Base-by-base conservation (phyloP, 2,888 invertebrate genomes). In the Coleophora flavipennella region DNA sequence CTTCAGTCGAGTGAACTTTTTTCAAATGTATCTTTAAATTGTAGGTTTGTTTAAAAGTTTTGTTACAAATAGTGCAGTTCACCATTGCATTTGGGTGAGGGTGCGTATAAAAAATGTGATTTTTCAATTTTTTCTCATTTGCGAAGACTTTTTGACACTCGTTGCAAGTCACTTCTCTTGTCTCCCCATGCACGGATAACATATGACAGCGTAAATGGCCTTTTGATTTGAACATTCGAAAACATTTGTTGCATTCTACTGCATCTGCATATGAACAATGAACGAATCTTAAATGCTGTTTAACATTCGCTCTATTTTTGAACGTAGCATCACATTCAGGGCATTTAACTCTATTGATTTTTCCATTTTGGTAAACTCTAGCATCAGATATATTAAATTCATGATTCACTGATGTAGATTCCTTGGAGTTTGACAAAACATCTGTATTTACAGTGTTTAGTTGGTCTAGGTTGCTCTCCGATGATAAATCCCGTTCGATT, bases 61-160 rank as follows among this genome's bases (percentile, higher is more conserved):
- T 67, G 0, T 46, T 41, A 35, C 68, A 68, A 1, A 59, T 41
- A 0, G 41, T 31, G 13, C 68, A 68, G 1, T 37, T 44, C 0
- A 55, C 57, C 26, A 48, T 53, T 8, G 58, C 52, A 1, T 54
- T 46, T 0, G 55, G 57, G 10, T 59, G 47, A 0, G 63, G 59
- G 13, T 68, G 68, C 0, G 63, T 52, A 34, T 55, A 63, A 38
- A 57, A 66, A 1, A 60, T 51, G 39, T 68, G 68, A 26, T 65
- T 62, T 26, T 51, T 51, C 0, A 68, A 41, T 13, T 59, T 57
- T 38, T 60, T 62, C 33, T 59, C 56, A 31, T 55, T 64, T 8
- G 45, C 11, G 38, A 66, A 68, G 0, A 45, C 44, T 43, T 66
- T 66, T 0, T 48, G 40, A 13, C 68, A 68, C 0, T 48, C 46